Conservation (phyloP, 2,888 invertebrate species). For the Leptinotarsa tumamoca region DNA sequence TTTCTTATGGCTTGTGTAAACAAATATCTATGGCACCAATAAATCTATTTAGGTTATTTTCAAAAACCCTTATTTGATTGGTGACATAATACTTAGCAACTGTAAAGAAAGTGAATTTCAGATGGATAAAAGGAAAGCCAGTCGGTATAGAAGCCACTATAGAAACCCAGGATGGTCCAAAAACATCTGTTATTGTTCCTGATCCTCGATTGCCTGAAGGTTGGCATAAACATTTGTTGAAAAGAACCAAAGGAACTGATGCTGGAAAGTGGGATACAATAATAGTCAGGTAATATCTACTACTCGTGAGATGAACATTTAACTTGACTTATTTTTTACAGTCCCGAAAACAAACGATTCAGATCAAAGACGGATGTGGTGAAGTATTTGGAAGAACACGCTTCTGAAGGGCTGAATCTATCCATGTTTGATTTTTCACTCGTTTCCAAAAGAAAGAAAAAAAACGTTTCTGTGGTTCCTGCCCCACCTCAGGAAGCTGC, state of each 20-base stretch:
- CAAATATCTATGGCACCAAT: no score
- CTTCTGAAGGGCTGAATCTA: conserved; percentile 56
- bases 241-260: conserved; percentile 76
- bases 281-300: conserved; percentile 71
- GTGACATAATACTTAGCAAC: conserved; percentile 25
- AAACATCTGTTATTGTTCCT: conserved; percentile 73
- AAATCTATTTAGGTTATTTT: no score
- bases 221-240: conserved; percentile 84
- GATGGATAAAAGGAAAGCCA: conserved; percentile 79
- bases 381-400: conserved; percentile 64
- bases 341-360: conserved; percentile 73
- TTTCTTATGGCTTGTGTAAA: no score
- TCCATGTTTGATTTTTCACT: conserved; percentile 68
- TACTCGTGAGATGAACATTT: neutral
- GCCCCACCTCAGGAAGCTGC: conserved; percentile 28
- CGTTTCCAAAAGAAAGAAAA: conserved; percentile 41
- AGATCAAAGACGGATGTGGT: conserved; percentile 71
- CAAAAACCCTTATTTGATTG: no score
- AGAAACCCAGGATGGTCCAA: conserved; percentile 63
- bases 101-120: conserved; percentile 60
- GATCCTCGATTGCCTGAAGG: conserved; percentile 80
- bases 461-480: conserved; percentile 7
- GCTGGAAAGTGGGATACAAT: conserved; percentile 86
- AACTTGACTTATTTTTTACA: conserved; percentile 53
- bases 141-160: conserved; percentile 70